Base-by-base conservation (phyloP, 1,140 invertebrate species). In the Whitmania pigra region DNA sequence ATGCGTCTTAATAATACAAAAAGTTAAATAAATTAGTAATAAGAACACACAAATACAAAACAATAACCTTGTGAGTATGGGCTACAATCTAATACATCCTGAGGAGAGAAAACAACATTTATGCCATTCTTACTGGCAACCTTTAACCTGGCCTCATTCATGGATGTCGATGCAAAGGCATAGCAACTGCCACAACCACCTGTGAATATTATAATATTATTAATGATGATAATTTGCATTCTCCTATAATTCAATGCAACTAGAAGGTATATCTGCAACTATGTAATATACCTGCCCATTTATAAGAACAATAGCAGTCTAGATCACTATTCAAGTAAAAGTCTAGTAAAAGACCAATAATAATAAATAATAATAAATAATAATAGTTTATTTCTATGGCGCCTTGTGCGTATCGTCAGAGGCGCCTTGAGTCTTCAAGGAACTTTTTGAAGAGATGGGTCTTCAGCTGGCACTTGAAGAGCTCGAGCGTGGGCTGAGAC, bases 171-270 rank as follows among this genome's bases (percentile, higher is more conserved):
- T 7, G 82, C 78, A 78, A 86, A 86, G 11, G 84, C 82, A 77
- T 85, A 86, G 72, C 85, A 86, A 73, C 82, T 84, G 11, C 85
- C 85, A 79, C 85, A 86, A 11, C 60, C 27, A 9, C 80, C 80
- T 78, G 53, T 27, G 53, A 68, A 57, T 15, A 49, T 7, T 49
- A n/a, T 17, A 17, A 49, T 49, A 11, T 11, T 49, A 49, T 63
- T 11, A 63, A 25, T 63, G 1, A 63, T 25, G 9, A 25, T 13
- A 63, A 63, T 63, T 25, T 31, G 3, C 5, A n/a, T 13, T 63
- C 4, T 60, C 55, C 5, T 60, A 6, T 17, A 49, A 49, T 49
- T 49, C 43, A 49, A 17, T 49, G 9, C 31, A 36, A 36, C 31
- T 36, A 36, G 31, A 36, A 36, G 31, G 6, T 36, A 36, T 36